A percentile compares a stretch with the other conserved stretches of the same genome.
These are phyloP conservation scores for Nerophis ophidion DNA, from an alignment of 2,113 vertebrate genomes.

Conservation along the genomic window DNA sequence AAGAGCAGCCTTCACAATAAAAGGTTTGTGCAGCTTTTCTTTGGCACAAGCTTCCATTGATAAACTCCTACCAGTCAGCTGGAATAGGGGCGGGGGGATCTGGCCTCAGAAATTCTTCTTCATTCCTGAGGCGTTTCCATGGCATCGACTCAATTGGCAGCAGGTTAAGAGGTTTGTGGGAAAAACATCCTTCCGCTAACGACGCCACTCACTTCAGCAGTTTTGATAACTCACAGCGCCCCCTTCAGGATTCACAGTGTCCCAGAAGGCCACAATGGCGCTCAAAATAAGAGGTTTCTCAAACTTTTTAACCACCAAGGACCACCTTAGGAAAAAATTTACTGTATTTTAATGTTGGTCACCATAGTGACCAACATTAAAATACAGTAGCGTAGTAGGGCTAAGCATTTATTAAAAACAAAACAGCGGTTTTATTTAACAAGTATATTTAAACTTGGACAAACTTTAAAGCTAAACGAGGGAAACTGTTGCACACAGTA, in stretches of 20 bases:
- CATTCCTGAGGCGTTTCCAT: constrained; percentile 68
- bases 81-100: neutral
- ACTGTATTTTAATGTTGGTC: too few relatives aligned
- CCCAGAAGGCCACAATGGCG: too few relatives aligned
- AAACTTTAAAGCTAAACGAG: too few relatives aligned
- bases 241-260: constrained; percentile 31
- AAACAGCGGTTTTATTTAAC: too few relatives aligned
- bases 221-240: constrained; percentile 36
- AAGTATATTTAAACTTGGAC: too few relatives aligned
- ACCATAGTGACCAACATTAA: too few relatives aligned
- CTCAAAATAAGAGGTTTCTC: too few relatives aligned
- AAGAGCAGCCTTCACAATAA: constrained; percentile 25
- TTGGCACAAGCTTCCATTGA: constrained; percentile 54
- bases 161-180: constrained; percentile 73
- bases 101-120: constrained; percentile 12
- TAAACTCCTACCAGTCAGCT: constrained; percentile 37
- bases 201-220: constrained; percentile 45
- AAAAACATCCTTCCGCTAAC: constrained; percentile 59
- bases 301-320: too few relatives aligned
- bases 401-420: too few relatives aligned
- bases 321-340: too few relatives aligned
- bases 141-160: constrained; percentile 58
- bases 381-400: too few relatives aligned
- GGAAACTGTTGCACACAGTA: too few relatives aligned
- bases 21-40: constrained; percentile 26